These are phyloP conservation scores for Ceriagrion tenellum DNA, from an alignment of 2,888 invertebrate species.

Conservation along the genomic window DNA sequence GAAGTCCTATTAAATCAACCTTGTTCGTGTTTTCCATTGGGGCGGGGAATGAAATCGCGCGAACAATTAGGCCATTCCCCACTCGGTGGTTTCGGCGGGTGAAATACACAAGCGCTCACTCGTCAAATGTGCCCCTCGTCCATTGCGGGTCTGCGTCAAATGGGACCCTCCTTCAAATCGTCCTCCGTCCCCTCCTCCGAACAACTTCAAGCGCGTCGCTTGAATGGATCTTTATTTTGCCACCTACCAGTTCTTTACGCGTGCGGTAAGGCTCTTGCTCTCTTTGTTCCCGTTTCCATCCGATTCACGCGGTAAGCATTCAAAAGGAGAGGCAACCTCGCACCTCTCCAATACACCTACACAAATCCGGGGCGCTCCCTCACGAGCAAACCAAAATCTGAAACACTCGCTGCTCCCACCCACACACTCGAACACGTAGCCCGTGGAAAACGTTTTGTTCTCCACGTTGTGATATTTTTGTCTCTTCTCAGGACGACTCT, in stretches of 20 bases:
- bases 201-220: neutral
- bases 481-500: neutral
- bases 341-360: neutral
- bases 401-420: neutral
- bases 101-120: neutral
- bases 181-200: no score
- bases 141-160: neutral
- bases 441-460: neutral
- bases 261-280: neutral
- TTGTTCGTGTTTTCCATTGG: neutral
- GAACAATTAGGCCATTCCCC: neutral
- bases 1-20: neutral
- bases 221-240: neutral
- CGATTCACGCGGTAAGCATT: neutral
- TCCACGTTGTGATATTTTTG: neutral
- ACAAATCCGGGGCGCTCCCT: neutral
- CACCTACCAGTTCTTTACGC: neutral
- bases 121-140: neutral
- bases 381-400: neutral
- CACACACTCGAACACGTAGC: neutral
- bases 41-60: neutral
- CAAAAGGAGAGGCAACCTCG: neutral
- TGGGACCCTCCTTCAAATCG: no score
- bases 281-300: neutral
- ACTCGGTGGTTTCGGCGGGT: neutral